Percentiles rank a stretch among this genome's conserved stretches.
Conservation (phyloP, 1,140 invertebrate species). For the Cheumatopsyche charites region DNA sequence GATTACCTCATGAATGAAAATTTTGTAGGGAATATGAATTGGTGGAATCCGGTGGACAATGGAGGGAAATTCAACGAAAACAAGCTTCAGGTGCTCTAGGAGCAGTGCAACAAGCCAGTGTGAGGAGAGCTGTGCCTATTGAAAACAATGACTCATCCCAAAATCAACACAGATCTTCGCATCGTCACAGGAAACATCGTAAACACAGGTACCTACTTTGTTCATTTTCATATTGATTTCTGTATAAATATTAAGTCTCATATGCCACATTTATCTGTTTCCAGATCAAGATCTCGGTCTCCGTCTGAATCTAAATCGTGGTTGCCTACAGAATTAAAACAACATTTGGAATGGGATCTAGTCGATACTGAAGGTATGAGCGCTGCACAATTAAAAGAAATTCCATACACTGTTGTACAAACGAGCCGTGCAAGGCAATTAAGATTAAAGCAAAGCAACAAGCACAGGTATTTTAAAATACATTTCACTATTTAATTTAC, state of each 20-base stretch:
- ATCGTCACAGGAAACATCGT: slow-evolving; percentile 64
- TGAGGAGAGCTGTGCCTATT: slow-evolving; percentile 61
- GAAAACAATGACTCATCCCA: slow-evolving; percentile 56
- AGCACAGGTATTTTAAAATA: slow-evolving; percentile 36
- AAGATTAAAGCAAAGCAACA: slow-evolving; percentile 61
- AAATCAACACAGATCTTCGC: slow-evolving; percentile 61
- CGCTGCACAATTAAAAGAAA: slow-evolving; percentile 86
- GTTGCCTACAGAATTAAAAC: slow-evolving; percentile 76
- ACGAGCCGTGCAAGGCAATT: slow-evolving; percentile 66
- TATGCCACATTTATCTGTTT: slow-evolving; percentile 37
- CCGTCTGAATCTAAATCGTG: slow-evolving; percentile 69
- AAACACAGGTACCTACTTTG: slow-evolving; percentile 65
- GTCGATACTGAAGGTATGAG: slow-evolving; percentile 89
- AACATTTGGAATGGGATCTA: slow-evolving; percentile 88
- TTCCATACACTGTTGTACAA: slow-evolving; percentile 90
- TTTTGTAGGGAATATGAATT: slow-evolving; percentile 67
- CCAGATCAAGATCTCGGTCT: slow-evolving; percentile 70
- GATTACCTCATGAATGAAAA: no score
- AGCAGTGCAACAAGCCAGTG: slow-evolving; percentile 69
- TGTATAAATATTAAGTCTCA: slow-evolving; percentile 1
- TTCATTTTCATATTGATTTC: slow-evolving; percentile 8
- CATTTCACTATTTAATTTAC: neutral
- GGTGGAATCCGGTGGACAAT: slow-evolving; percentile 86
- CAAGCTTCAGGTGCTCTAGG: slow-evolving; percentile 67
- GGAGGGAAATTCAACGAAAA: slow-evolving; percentile 82